Percentiles rank a stretch among this genome's conserved stretches.
Conservation (phyloP, 2,113 vertebrate species). For the Burhinus bistriatus region DNA sequence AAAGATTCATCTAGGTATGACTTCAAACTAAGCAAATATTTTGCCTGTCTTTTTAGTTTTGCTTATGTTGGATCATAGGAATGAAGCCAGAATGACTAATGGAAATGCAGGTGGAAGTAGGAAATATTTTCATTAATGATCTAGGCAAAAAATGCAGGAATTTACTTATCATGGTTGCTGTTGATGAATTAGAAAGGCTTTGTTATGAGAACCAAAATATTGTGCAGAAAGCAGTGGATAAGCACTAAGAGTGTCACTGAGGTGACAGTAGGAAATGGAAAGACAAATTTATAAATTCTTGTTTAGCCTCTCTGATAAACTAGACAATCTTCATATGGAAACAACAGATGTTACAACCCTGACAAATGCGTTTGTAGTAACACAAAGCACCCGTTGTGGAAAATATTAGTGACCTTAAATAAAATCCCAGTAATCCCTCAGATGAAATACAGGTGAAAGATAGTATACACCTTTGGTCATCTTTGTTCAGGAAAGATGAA, state of each 20-base stretch:
- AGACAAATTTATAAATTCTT: neutral
- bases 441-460: neutral
- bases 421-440: neutral
- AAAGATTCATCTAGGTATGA: neutral
- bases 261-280: neutral
- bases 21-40: constrained; percentile 15
- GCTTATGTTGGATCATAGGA: neutral
- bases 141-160: neutral
- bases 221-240: neutral
- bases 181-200: neutral
- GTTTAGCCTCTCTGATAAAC: neutral
- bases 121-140: constrained; percentile 30
- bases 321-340: neutral
- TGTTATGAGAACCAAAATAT: constrained; percentile 3
- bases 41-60: neutral
- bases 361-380: neutral
- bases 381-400: neutral
- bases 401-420: neutral
- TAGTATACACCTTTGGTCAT: neutral
- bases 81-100: constrained; percentile 39
- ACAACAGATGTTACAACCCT: neutral
- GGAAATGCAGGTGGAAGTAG: neutral
- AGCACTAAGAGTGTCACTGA: neutral
- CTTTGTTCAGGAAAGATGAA: neutral
- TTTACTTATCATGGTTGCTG: constrained; percentile 1